These are phyloP conservation scores for Gerosis bhagava DNA, from an alignment of 2,888 invertebrate species.

Conservation along the genomic window DNA sequence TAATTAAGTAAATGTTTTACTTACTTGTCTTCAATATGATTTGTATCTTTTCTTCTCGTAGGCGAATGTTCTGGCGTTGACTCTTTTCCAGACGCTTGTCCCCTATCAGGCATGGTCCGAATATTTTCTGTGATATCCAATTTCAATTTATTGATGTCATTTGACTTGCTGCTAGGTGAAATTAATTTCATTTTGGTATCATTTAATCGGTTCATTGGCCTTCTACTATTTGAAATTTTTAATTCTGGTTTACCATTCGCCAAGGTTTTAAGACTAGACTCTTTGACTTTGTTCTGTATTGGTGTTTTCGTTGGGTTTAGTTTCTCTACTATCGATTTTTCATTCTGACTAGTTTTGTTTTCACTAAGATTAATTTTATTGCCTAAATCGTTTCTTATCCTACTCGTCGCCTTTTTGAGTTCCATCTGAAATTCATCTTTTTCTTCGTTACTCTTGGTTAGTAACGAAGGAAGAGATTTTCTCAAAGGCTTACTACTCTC, in stretches of 20 bases:
- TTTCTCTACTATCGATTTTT: slow-evolving; percentile 57
- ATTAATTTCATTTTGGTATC: slow-evolving; percentile 56
- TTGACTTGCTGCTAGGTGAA: slow-evolving; percentile 43
- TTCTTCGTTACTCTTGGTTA: slow-evolving; percentile 74
- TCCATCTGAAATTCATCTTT: slow-evolving; percentile 80
- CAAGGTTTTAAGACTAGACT: slow-evolving; percentile 69
- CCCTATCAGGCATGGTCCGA: slow-evolving; percentile 68
- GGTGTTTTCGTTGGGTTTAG: slow-evolving; percentile 70
- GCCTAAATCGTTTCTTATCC: slow-evolving; percentile 74
- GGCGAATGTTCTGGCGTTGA: slow-evolving; percentile 84
- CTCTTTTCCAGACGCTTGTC: slow-evolving; percentile 84
- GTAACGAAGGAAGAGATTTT: slow-evolving; percentile 81
- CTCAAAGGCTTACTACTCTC: slow-evolving; percentile 66
- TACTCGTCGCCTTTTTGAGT: slow-evolving; percentile 77
- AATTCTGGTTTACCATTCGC: slow-evolving; percentile 45
- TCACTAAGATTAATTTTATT: slow-evolving; percentile 71
- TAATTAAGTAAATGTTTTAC: slow-evolving; percentile 26
- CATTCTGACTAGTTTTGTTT: slow-evolving; percentile 74
- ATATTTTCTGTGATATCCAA: slow-evolving; percentile 55
- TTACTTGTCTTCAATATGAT: slow-evolving; percentile 54
- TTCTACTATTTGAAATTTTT: slow-evolving; percentile 46
- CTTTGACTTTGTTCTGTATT: slow-evolving; percentile 70
- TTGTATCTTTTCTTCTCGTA: slow-evolving; percentile 58
- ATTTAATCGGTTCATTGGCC: slow-evolving; percentile 57
- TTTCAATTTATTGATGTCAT: slow-evolving; percentile 48